Base-by-base conservation (phyloP, 2,888 invertebrate genomes). In the Spatulosminthurus flaviceps region DNA sequence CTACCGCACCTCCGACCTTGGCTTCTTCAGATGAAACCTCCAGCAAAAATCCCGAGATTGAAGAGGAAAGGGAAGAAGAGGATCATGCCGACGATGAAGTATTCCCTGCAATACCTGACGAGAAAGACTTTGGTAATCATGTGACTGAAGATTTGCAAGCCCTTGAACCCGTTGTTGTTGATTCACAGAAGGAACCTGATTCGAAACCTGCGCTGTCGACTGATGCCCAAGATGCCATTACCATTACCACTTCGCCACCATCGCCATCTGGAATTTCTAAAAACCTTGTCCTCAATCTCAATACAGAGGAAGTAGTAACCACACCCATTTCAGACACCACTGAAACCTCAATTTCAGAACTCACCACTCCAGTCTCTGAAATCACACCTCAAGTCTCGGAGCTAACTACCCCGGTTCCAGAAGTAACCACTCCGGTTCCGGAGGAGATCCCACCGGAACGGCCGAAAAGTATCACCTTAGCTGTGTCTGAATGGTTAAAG, bases 381-480 rank as follows among this genome's bases (percentile, higher is more conserved):
- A 21, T 60, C 4, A 34, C 34, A 60, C 4, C 34, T 9, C 34
- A 4, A 9, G 34, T 34, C 9, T 4, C 34, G 9, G 34, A 34
- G 34, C 5, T 34, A 34, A 34, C 34, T 4, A 34, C 19, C 19
- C 67, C 29, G 66, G 66, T 16, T 22, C 72, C 61, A 13, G 67
- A 79, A 61, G 73, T 51, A 11, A 78, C 72, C 1, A 78, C 71
- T 19, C 72, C 78, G 21, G 78, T 78, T 22, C 71, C 72, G 16
- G 70, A 42, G 34, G 42, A 76, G 29, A 69, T 77, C 21, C 71
- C 60, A 29, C 73, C 75, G 0, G 79, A 81, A 61, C 69, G 84
- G 79, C 85, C 85, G 22, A 82, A 82, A 77, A 85, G 84, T 79
- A 84, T 85, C 80, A 85, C 85, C 73, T 80, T 85, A 34, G 85